phyloP scores from a whole-genome alignment of 2,113 vertebrate species.

The Grammomys surdaster region DNA sequence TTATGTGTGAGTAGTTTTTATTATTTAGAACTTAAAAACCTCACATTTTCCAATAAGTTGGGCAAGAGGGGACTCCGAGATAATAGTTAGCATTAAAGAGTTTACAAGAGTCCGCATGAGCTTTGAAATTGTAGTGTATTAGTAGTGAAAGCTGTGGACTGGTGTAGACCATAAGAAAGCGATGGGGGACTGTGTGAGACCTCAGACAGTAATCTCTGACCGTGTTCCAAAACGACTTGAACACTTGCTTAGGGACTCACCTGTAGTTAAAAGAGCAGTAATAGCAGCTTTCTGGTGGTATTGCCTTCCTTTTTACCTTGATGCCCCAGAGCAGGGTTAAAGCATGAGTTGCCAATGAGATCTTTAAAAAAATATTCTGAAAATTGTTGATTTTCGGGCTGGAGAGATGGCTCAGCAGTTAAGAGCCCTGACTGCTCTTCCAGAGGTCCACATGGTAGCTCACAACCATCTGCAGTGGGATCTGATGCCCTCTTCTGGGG shows the following conservation, averaged over 20 bases:
- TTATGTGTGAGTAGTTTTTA: constrained; percentile 43
- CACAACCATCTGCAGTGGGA: too few species aligned
- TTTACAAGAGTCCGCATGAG: neutral
- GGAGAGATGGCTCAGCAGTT: too few species aligned
- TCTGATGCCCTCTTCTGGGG: too few species aligned
- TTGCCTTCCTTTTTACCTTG: neutral
- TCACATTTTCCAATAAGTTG: constrained; percentile 36
- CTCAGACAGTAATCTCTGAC: neutral
- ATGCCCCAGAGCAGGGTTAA: accelerated
- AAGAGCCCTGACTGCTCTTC: too few species aligned
- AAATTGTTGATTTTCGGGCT: neutral
- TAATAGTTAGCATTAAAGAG: neutral
- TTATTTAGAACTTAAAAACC: constrained; percentile 7
- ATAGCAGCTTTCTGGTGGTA: neutral
- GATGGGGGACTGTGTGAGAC: neutral
- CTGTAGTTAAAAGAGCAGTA: constrained; percentile 12
- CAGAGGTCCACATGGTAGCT: too few species aligned
- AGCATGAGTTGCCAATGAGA: neutral
- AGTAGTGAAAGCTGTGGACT: neutral
- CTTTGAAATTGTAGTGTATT: neutral
- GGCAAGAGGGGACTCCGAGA: neutral
- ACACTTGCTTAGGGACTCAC: neutral
- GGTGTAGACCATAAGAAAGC: constrained; percentile 15
- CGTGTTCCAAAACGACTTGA: neutral
- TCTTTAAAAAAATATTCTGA: neutral